Evolutionary conservation across 2,113 vertebrate species (phyloP), one percentile per base, ranked within the genome.

Genomic region (Nibea albiflora): DNA sequence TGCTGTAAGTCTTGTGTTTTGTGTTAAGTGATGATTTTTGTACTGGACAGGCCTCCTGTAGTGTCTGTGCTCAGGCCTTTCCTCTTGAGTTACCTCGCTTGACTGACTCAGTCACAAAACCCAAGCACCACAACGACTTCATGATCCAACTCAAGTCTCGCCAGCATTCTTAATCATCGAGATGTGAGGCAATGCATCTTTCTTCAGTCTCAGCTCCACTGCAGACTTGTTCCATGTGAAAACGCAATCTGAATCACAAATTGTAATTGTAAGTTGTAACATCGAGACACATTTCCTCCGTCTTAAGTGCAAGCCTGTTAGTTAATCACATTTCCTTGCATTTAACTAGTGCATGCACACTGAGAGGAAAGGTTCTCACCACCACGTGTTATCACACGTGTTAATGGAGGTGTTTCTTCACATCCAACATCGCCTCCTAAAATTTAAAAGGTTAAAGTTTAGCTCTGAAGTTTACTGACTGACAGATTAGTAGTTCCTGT

Each of bases 321-420:
- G 52, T 74, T 56, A 69, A 70, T 82, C 24, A 24, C 47, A 65
- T 66, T 60, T 63, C 15, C 22, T 15, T 47, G 2, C 15, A 62
- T 26, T 14, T 44, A 69, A 46, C 31, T 26, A 3, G 5, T 42
- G 19, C 16, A n/a, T 52, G 15, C 26, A 1, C 11, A 7, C 14
- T 42, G 52, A 26, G 6, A 56, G 44, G 28, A 67, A 72, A 66
- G 4, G 16, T 49, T 50, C 35, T 64, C 31, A 42, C 20, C 24
- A 22, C 9, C n/a, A n/a, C n/a, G n/a, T n/a, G n/a, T n/a, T n/a
- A n/a, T n/a, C n/a, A n/a, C n/a, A n/a, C n/a, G n/a, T n/a, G n/a
- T n/a, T n/a, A n/a, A n/a, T 78, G 22, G 22, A 63, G 20, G 42
- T 78, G 60, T 76, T 68, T 67, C 47, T 58, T 58, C 65, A 67